phyloP scores from a whole-genome alignment of 2,797 vertebrate species.

The Knipowitschia caucasica region DNA sequence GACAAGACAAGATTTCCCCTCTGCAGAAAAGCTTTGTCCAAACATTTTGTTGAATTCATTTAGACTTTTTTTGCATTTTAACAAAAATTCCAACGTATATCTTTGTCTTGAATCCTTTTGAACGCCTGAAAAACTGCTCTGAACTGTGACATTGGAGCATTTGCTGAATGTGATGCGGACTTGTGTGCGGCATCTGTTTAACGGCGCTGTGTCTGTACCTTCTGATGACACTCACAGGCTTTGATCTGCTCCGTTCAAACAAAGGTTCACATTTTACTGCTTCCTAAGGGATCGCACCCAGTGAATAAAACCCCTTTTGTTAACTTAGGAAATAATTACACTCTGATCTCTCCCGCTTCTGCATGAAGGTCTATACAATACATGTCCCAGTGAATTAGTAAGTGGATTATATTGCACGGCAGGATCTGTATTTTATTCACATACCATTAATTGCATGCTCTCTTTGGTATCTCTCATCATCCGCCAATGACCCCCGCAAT shows the following conservation, averaged over 20 bases:
- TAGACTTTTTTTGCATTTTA: too few species aligned
- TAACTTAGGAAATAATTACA: constrained; percentile 68
- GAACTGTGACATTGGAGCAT: constrained; percentile 4
- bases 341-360: constrained; percentile 44
- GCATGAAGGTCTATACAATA: constrained; percentile 59
- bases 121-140: not conserved
- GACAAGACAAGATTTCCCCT: too few species aligned
- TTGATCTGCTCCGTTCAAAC: constrained; percentile 58
- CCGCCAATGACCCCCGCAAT: constrained; percentile 27
- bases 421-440: constrained; percentile 28
- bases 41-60: too few species aligned
- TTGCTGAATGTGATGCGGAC: constrained; percentile 6
- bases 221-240: constrained; percentile 46
- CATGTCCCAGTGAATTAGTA: constrained; percentile 32
- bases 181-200: constrained; percentile 22
- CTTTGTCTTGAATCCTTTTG: not conserved
- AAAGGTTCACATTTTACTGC: constrained; percentile 57
- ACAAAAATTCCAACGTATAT: not conserved
- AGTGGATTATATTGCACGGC: constrained; percentile 24
- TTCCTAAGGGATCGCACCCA: constrained; percentile 25
- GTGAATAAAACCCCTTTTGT: constrained; percentile 65
- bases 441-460: constrained; percentile 36
- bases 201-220: constrained; percentile 26
- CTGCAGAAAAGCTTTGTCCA: too few species aligned
- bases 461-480: constrained; percentile 53